These are phyloP conservation scores for Cassiopea andromeda DNA, from an alignment of 30 jellyfish, hydroid and myxozoan species.

Conservation along the genomic window DNA sequence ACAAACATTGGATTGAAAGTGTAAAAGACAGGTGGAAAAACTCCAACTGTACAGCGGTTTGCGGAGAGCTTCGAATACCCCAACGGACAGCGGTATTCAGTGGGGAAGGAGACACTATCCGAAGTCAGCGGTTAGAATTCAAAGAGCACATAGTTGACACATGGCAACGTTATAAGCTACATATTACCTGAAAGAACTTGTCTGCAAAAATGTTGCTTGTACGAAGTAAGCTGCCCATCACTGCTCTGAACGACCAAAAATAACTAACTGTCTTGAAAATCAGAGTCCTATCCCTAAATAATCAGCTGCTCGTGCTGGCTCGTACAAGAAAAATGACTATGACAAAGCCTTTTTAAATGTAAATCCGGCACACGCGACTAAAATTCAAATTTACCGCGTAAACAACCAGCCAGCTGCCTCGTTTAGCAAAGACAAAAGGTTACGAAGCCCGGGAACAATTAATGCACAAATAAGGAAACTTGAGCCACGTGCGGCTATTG, in stretches of 20 bases:
- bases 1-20: too few species aligned
- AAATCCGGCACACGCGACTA: conserved; percentile 69
- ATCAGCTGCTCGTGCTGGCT: conserved; percentile 72
- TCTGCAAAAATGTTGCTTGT: conserved; percentile 34
- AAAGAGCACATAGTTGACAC: conserved; percentile 15
- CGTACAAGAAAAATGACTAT: conserved; percentile 42
- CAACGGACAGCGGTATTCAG: conserved; percentile 56
- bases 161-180: too few species aligned
- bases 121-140: conserved; percentile 8
- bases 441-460: conserved; percentile 15
- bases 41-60: conserved; percentile 48
- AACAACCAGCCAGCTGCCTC: conserved; percentile 69
- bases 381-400: conserved; percentile 62
- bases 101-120: conserved; percentile 37
- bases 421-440: conserved; percentile 28
- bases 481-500: conserved; percentile 66
- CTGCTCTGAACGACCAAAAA: background rate
- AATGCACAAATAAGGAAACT: conserved; percentile 59
- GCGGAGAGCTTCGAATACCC: background rate
- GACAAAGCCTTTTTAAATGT: conserved; percentile 13
- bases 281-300: conserved; percentile 28
- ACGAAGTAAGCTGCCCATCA: conserved; percentile 43
- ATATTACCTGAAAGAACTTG: conserved; percentile 42
- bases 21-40: too few species aligned
- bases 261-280: background rate